phyloP scores from a whole-genome alignment of 1,140 invertebrate genomes.

The Drosophila repletoides region DNA sequence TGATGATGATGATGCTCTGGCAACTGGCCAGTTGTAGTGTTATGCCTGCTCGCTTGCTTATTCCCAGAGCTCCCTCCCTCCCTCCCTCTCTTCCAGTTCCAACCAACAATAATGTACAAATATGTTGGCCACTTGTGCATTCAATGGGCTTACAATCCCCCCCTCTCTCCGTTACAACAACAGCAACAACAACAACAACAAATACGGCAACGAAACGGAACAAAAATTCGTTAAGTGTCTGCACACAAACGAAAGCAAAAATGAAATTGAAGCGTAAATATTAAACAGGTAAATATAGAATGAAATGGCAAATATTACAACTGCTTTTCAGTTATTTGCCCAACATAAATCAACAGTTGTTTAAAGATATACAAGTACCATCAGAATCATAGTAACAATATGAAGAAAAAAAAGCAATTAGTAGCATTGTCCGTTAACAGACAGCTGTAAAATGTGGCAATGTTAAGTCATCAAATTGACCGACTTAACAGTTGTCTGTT shows the following conservation, averaged over 20 bases:
- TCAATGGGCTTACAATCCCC: constrained; percentile 35
- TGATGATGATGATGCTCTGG: constrained; percentile 13
- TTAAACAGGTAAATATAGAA: constrained; percentile 37
- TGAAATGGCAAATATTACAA: constrained; percentile 35
- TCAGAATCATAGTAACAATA: too few relatives aligned
- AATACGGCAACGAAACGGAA: too few relatives aligned
- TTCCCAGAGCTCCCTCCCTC: too few relatives aligned
- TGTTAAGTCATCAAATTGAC: background rate
- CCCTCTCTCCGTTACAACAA: background rate
- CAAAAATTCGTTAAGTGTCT: constrained; percentile 37
- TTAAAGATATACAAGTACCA: constrained; percentile 4
- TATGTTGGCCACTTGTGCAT: constrained; percentile 59
- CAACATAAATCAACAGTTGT: constrained; percentile 28
- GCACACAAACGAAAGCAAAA: constrained; percentile 33
- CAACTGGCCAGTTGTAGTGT: constrained; percentile 12
- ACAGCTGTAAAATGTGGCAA: background rate
- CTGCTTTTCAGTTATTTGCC: constrained; percentile 31
- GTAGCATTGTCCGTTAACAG: too few relatives aligned
- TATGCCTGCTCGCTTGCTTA: background rate
- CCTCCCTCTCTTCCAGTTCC: too few relatives aligned
- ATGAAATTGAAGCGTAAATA: constrained; percentile 58
- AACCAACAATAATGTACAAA: constrained; percentile 31
- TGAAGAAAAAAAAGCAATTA: too few relatives aligned
- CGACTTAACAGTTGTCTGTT: constrained; percentile 3
- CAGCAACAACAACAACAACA: constrained; percentile 2